phyloP scores from a whole-genome alignment of 2,797 vertebrate genomes.

The Bovichtus diacanthus region DNA sequence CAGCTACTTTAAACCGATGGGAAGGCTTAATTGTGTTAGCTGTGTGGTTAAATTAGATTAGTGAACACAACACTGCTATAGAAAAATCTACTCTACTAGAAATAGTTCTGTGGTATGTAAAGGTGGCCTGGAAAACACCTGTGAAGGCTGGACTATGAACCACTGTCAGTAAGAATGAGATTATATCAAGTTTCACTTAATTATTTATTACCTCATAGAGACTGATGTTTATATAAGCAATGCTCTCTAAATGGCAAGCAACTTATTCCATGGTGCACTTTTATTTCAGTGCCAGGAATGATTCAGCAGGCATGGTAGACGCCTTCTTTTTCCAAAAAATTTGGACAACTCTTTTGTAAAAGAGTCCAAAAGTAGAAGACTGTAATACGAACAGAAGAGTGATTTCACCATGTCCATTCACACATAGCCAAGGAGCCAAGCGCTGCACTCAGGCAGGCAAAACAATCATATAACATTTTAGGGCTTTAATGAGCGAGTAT shows the following conservation, averaged over 20 bases:
- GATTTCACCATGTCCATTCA: constrained; percentile 32
- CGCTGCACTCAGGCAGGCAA: background rate
- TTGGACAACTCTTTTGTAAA: constrained; percentile 21
- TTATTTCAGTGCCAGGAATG: constrained; percentile 44
- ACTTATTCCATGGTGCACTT: constrained; percentile 30
- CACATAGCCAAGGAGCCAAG: background rate
- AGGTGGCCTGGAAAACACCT: constrained; percentile 15
- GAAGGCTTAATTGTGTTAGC: constrained; percentile 37
- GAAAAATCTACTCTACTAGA: background rate
- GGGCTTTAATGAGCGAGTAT: background rate
- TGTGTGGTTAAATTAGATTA: constrained; percentile 34
- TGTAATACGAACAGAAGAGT: constrained; percentile 38
- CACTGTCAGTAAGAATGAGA: constrained; percentile 11
- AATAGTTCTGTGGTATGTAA: background rate
- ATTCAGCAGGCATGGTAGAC: constrained; percentile 37
- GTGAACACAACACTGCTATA: constrained; percentile 22
- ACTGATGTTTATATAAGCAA: constrained; percentile 33
- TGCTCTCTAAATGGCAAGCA: constrained; percentile 25
- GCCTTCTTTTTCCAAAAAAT: constrained; percentile 35
- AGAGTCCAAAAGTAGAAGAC: constrained; percentile 24
- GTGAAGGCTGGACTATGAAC: constrained; percentile 27
- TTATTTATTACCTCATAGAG: background rate
- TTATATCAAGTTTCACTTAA: constrained; percentile 21
- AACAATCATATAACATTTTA: constrained; percentile 8
- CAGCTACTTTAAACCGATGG: constrained; percentile 12